phyloP scores from a whole-genome alignment of 2,113 vertebrate genomes.

The Catharus minimus region DNA sequence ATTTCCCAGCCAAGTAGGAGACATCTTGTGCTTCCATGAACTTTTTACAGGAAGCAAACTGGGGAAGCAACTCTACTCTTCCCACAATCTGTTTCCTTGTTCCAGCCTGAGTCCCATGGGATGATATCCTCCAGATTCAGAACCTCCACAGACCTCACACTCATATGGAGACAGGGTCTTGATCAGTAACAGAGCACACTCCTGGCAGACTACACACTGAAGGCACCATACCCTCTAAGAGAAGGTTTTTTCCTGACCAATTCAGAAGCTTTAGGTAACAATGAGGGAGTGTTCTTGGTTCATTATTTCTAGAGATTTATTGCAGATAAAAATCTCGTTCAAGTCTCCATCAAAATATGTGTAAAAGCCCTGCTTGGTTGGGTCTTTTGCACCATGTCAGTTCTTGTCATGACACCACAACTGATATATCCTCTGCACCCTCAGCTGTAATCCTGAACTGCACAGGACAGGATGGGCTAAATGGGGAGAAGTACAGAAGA shows the following conservation, averaged over 20 bases:
- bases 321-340: not conserved
- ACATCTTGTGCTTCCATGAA: not conserved
- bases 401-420: not conserved
- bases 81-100: not conserved
- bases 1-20: not conserved
- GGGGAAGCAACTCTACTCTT: not conserved
- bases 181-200: not conserved
- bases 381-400: not conserved
- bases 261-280: not conserved
- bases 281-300: accelerated
- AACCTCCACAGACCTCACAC: not conserved
- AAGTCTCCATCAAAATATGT: not conserved
- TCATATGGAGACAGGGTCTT: not conserved
- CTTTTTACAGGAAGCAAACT: not conserved
- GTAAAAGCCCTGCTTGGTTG: not conserved
- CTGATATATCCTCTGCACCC: not conserved
- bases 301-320: not conserved
- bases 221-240: not conserved
- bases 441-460: not conserved
- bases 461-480: not conserved
- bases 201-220: not conserved
- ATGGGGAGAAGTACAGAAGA: not conserved
- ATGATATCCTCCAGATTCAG: not conserved
- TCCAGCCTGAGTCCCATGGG: not conserved
- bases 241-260: not conserved